Evolutionary conservation across 64 coral and sea anemone genomes (phyloP), one percentile per base, ranked within the genome.

Genomic region (Catalaphyllia jardinei): DNA sequence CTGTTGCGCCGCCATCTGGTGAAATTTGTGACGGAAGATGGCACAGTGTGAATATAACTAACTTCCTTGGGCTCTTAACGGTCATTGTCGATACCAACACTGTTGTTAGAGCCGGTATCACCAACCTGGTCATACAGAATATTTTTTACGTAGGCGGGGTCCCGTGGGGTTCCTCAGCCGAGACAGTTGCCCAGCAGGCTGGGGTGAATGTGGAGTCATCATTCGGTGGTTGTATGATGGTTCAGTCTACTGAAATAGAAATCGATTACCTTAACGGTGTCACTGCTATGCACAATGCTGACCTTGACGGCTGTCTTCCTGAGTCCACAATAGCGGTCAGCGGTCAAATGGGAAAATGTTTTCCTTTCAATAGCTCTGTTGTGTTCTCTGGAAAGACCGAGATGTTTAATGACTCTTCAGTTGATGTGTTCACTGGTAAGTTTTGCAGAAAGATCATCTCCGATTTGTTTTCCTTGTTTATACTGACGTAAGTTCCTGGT

Each of bases 231-330:
- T 98, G 95, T 79, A 65, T 98, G 7, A 91, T 74, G 17, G 39
- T 92, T 25, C 63, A 91, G 16, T 62, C 75, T 46, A 67, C 51
- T 1, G 30, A n/a, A 28, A 82, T n/a, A 28, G 18, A 25, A 10
- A 80, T 98, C 57, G 22, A 86, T 72, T 88, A 79, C 72, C 24
- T 60, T 13, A 67, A 73, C 71, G 76, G 62, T 27, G 79, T 98
- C 17, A 88, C 20, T 57, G 60, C 5, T 10, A 98, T 98, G 89
- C 88, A 82, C 59, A 98, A 98, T 49, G 88, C 92, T 52, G 95
- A 98, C 63, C 86, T 98, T 50, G 95, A 98, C 78, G 95, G 95
- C 13, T 98, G 95, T 64, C 87, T 55, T 63, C 87, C 88, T 59
- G 86, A 94, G 79, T 80, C 83, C 5, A 88, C 62, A 17, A 10